phyloP scores from a whole-genome alignment of 2,888 invertebrate genomes.

The Pycnomerus fuliginosus region DNA sequence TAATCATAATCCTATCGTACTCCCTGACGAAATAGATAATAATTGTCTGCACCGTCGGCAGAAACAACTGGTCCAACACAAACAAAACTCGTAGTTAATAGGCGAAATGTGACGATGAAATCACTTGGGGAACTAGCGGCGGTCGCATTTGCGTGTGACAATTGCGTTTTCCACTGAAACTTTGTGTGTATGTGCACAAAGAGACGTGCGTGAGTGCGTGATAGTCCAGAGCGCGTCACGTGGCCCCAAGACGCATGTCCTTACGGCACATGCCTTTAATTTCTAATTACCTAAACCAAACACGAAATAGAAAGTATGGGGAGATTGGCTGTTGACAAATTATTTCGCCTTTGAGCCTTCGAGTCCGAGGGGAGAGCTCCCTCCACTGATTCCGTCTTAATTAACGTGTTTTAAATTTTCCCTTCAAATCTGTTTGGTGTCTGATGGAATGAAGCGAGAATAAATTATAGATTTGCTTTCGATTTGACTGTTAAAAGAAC shows the following conservation, averaged over 20 bases:
- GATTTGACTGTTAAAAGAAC: too few relatives aligned
- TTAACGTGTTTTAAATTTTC: too few relatives aligned
- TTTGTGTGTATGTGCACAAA: slow-evolving; percentile 4
- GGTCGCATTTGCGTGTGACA: slow-evolving; percentile 14
- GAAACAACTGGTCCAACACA: slow-evolving; percentile 6
- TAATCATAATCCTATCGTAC: slow-evolving; percentile 15
- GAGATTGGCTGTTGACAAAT: too few relatives aligned
- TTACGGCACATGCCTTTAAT: slow-evolving; percentile 14
- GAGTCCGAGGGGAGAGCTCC: too few relatives aligned
- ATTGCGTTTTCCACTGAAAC: slow-evolving; percentile 14
- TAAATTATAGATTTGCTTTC: too few relatives aligned
- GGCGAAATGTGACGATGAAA: neutral
- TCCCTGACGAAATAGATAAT: slow-evolving; percentile 11
- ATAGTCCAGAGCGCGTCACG: slow-evolving; percentile 12
- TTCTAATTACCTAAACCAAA: slow-evolving; percentile 23
- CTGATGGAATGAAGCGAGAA: too few relatives aligned
- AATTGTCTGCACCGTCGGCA: slow-evolving; percentile 14
- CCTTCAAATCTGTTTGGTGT: too few relatives aligned
- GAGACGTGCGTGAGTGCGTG: slow-evolving; percentile 17
- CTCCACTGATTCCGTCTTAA: too few relatives aligned
- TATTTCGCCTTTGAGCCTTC: too few relatives aligned
- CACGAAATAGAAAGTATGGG: slow-evolving; percentile 24
- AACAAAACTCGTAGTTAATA: neutral
- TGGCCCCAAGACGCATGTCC: slow-evolving; percentile 10
- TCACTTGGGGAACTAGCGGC: slow-evolving; percentile 8